These are phyloP conservation scores for Pyralis farinalis DNA, from an alignment of 2,888 invertebrate genomes.

Conservation along the genomic window DNA sequence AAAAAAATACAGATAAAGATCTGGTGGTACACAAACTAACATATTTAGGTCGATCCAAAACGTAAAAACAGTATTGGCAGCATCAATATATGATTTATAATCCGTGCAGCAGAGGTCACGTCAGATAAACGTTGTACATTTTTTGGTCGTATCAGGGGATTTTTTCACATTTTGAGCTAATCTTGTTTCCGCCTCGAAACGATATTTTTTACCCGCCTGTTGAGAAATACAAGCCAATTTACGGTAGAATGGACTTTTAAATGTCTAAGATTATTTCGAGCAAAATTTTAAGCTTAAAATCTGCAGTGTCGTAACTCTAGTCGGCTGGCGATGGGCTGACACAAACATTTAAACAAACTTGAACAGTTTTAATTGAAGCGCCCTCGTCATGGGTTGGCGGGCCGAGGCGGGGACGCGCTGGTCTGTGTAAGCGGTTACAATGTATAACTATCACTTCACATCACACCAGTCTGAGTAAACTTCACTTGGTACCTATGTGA, in stretches of 20 bases:
- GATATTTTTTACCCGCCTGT: slow-evolving; percentile 4
- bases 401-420: slow-evolving; percentile 24
- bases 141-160: slow-evolving; percentile 1
- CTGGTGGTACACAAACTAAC: no score
- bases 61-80: slow-evolving; percentile 4
- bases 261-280: slow-evolving; percentile 19
- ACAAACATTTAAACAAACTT: slow-evolving; percentile 72
- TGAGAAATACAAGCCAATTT: slow-evolving; percentile 8
- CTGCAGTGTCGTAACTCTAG: slow-evolving; percentile 33
- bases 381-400: slow-evolving; percentile 47
- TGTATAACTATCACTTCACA: slow-evolving; percentile 31
- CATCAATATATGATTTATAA: slow-evolving; percentile 7
- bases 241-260: neutral
- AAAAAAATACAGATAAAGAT: no score
- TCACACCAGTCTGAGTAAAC: slow-evolving; percentile 11
- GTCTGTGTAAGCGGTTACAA: slow-evolving; percentile 31
- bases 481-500: slow-evolving; percentile 2
- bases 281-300: slow-evolving; percentile 44
- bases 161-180: slow-evolving; percentile 5
- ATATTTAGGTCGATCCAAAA: no score
- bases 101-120: slow-evolving; percentile 8
- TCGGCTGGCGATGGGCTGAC: slow-evolving; percentile 45
- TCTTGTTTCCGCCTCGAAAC: slow-evolving; percentile 8
- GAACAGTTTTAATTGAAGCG: slow-evolving; percentile 70
- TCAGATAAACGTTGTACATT: slow-evolving; percentile 17